These are phyloP conservation scores for Augochlorella aurata DNA, from an alignment of 2,888 invertebrate genomes.

Conservation along the genomic window DNA sequence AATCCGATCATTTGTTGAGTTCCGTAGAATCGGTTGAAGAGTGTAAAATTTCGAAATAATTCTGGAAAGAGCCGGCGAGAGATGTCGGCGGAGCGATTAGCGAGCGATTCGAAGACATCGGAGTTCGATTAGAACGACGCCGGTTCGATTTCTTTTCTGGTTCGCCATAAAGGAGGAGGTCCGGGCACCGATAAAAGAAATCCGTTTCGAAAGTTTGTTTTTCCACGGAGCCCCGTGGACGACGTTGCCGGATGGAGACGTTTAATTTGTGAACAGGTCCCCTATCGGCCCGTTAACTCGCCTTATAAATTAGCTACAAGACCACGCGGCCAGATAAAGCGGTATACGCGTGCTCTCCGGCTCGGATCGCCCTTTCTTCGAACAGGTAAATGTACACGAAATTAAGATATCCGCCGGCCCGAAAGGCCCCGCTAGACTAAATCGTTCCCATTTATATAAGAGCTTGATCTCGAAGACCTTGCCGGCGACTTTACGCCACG, in stretches of 20 bases:
- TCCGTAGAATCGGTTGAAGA: too few species aligned
- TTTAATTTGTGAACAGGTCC: constrained; percentile 79
- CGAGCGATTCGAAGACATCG: neutral
- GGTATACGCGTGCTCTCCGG: constrained; percentile 52
- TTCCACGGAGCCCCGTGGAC: constrained; percentile 25
- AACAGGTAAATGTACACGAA: constrained; percentile 71
- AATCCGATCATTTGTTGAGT: too few species aligned
- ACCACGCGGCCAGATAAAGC: constrained; percentile 74
- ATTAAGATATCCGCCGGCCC: constrained; percentile 73
- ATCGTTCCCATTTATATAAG: constrained; percentile 70
- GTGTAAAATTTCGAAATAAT: too few species aligned
- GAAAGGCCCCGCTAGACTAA: constrained; percentile 66
- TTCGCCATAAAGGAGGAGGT: too few species aligned
- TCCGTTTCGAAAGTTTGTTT: constrained; percentile 19
- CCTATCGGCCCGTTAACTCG: constrained; percentile 75
- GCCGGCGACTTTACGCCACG: constrained; percentile 49
- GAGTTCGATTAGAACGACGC: neutral
- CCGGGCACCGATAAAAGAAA: neutral
- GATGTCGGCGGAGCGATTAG: neutral
- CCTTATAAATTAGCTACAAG: constrained; percentile 79
- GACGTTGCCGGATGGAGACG: constrained; percentile 72
- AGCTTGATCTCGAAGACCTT: constrained; percentile 35
- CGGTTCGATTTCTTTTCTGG: neutral
- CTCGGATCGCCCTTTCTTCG: constrained; percentile 59
- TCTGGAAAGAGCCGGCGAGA: too few species aligned